Base-by-base conservation (phyloP, 37 sponge, comb jelly and placozoan genomes). In the Tethya wilhelma region DNA sequence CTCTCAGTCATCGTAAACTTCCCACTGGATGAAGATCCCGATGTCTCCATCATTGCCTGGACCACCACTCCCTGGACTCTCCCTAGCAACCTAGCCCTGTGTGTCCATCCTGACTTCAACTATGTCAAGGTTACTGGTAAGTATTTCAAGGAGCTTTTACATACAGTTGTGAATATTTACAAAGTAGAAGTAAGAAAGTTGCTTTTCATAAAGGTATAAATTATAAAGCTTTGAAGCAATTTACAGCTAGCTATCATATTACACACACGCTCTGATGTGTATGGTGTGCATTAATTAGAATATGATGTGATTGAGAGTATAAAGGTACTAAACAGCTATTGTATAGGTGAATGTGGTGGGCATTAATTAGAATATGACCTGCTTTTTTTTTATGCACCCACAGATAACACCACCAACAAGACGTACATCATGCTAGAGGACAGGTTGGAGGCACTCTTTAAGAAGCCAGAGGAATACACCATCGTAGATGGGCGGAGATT, bases 1-100 rank as follows among this genome's bases (percentile, higher is more conserved):
- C n/a, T n/a, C n/a, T n/a, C 67, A 92, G 97, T 98, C 34, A 92
- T 98, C 25, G 87, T 98, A 34, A 89, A 39, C 45, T 98, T 98
- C 71, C 98, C 98, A 22, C 71, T 95, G 62, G 96, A 93, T 28
- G 89, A 92, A 17, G 92, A 93, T n/a, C 88, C 95, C 25, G 31
- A 32, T 23, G 85, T 93, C 55, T 85, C 87, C 56, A n/a, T 98
- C 14, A 89, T 98, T n/a, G 98, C 96, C 60, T 98, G 98, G 98
- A 98, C 98, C 33, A 98, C 98, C 76, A 98, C 98, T 1, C 98
- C 98, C 12, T 98, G 98, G 98, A 98, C 98, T 43, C 71, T 98
- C 40, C 98, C 98, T 40, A 93, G 92, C 84, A 98, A 98, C 87
- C 86, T 98, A n/a, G 98, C 92, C 30, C 77, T 95, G 57, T 95